Percentiles rank a stretch among this genome's conserved stretches.
Conservation (phyloP, 1,140 invertebrate species). For the Drosophila murphyi region DNA sequence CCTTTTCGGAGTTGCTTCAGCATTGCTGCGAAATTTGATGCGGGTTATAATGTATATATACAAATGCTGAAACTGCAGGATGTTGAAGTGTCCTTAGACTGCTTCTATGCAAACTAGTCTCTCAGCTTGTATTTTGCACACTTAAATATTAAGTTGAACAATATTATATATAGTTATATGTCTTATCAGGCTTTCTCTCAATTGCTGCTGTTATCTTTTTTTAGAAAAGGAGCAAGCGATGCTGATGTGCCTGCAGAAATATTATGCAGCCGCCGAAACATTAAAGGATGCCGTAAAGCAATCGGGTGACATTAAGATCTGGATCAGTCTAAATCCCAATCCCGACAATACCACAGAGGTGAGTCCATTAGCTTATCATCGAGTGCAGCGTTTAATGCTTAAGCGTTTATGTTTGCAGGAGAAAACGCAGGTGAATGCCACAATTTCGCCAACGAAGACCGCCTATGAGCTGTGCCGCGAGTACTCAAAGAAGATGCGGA, state of each 20-base stretch:
- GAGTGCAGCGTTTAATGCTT: background rate
- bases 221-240: conserved; percentile 89
- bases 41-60: too few species aligned
- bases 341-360: conserved; percentile 78
- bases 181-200: background rate
- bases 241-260: conserved; percentile 88
- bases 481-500: conserved; percentile 87
- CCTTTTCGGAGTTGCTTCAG: too few species aligned
- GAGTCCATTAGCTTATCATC: background rate
- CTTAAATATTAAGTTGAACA: too few species aligned
- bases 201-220: background rate
- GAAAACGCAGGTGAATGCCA: conserved; percentile 80
- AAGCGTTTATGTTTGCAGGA: conserved; percentile 47
- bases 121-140: too few species aligned
- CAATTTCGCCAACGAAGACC: conserved; percentile 90
- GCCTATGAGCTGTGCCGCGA: conserved; percentile 90
- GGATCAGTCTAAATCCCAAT: conserved; percentile 86
- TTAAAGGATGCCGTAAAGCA: conserved; percentile 86
- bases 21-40: too few species aligned
- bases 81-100: too few species aligned
- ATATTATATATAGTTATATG: background rate
- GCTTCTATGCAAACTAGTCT: too few species aligned
- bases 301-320: conserved; percentile 92
- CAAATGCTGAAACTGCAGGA: too few species aligned
- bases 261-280: conserved; percentile 86